Evolutionary conservation across 2,888 invertebrate genomes (phyloP).

Genomic region (Rhagonycha fulva): DNA sequence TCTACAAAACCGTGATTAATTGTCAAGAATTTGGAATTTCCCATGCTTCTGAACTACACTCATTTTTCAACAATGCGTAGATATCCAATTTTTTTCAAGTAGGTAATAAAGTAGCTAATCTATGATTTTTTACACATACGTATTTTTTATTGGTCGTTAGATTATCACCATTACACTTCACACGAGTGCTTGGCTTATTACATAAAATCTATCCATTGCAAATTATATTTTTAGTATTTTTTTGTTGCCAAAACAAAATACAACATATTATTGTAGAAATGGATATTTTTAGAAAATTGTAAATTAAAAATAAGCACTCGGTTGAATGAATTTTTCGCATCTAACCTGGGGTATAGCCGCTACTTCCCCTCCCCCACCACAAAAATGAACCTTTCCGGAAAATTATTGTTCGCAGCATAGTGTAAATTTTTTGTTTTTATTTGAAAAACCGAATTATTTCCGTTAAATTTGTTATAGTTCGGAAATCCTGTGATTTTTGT

Average conservation of each 20-base stretch:
- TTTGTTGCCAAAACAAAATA: background rate
- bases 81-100: background rate
- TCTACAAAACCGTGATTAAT: background rate
- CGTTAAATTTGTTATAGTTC: background rate
- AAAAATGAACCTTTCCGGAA: too few species aligned
- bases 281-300: background rate
- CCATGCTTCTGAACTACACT: background rate
- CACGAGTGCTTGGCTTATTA: background rate
- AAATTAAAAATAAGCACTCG: background rate
- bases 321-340: background rate
- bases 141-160: background rate
- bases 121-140: background rate
- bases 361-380: too few species aligned
- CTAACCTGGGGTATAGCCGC: too few species aligned
- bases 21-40: background rate
- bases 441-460: too few species aligned
- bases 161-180: background rate
- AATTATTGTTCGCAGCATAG: too few species aligned
- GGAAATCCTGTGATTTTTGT: too few species aligned
- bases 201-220: background rate
- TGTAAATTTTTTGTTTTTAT: too few species aligned
- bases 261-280: background rate
- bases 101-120: background rate
- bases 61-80: background rate
- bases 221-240: background rate